Base-by-base conservation (phyloP, 2,888 invertebrate genomes). In the Drosophila demipolita region DNA sequence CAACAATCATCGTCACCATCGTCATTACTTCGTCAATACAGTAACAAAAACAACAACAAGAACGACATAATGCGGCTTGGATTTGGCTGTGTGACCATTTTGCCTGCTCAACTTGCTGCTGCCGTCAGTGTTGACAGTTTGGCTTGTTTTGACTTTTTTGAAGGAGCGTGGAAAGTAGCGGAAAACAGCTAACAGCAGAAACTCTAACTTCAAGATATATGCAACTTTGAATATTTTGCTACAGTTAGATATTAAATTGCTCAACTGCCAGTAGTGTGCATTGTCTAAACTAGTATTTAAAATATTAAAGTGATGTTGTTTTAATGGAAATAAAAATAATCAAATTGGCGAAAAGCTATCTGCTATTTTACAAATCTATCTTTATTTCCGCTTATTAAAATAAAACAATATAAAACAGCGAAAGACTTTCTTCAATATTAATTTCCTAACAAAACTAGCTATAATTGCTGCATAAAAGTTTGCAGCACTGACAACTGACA, bases 1-100 rank as follows among this genome's bases (percentile, higher is more conserved):
- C 83, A 85, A 67, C 85, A 86, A 85, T 88, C 88, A 85, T 85
- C 85, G 85, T 85, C 85, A 88, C 85, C 85, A 85, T 86, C 82
- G 23, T 45, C 88, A 83, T 82, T 78, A 75, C 82, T 80, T 85
- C 85, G 83, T 88, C 88, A 82, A 86, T 83, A 86, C 86, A 86
- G 83, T 73, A 83, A 67, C 50, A 57, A 48, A 40, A 64, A 58
- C 53, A 68, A 35, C 42, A 66, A 40, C 65, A 67, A 40, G 35
- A 49, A 40, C 53, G 53, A 52, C 70, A 75, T 76, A 76, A 79
- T 67, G 73, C 69, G 69, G 78, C 80, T 75, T 67, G 73, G 78
- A 69, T 68, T 65, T 71, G 70, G 60, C 60, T 75, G 75, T 78
- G 74, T 63, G 73, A 74, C 78, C 53, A 50, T 70, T 77, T 54